A percentile compares a stretch with the other conserved stretches of the same genome.
Evolutionary conservation across 1,140 invertebrate genomes (phyloP).

Genomic region (Globodera ellingtonae): DNA sequence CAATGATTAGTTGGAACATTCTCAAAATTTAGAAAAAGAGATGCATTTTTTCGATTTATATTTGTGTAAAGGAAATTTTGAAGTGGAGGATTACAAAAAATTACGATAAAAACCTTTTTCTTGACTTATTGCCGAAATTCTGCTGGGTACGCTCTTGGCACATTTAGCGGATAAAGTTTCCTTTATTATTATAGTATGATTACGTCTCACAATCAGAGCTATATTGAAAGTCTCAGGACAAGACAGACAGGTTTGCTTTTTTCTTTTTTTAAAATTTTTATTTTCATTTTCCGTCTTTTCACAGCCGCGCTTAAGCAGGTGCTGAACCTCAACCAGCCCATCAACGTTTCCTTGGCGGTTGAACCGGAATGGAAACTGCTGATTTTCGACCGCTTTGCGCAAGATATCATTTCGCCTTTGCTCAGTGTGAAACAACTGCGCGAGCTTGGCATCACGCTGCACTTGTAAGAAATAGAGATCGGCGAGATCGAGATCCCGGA

Average conservation of each 20-base stretch:
- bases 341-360: slow-evolving; percentile 49
- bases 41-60: too few relatives aligned
- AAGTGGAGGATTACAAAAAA: too few relatives aligned
- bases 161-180: too few relatives aligned
- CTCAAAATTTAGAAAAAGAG: too few relatives aligned
- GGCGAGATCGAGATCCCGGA: neutral
- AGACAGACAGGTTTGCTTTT: slow-evolving; percentile 9
- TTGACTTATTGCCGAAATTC: too few relatives aligned
- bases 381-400: slow-evolving; percentile 90
- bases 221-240: slow-evolving; percentile 15
- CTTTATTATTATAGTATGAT: neutral
- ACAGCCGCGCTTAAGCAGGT: slow-evolving; percentile 61
- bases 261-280: neutral
- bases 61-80: too few relatives aligned
- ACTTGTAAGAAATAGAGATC: slow-evolving; percentile 76
- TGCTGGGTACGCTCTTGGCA: too few relatives aligned
- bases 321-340: slow-evolving; percentile 62
- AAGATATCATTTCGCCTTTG: slow-evolving; percentile 96
- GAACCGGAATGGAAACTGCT: slow-evolving; percentile 72
- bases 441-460: slow-evolving; percentile 92
- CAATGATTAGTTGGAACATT: too few relatives aligned
- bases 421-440: slow-evolving; percentile 92
- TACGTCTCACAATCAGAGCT: neutral
- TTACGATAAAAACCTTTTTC: too few relatives aligned
- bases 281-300: slow-evolving; percentile 34